phyloP scores from a whole-genome alignment of 1,140 invertebrate genomes.

The Macrobrachium rosenbergii region DNA sequence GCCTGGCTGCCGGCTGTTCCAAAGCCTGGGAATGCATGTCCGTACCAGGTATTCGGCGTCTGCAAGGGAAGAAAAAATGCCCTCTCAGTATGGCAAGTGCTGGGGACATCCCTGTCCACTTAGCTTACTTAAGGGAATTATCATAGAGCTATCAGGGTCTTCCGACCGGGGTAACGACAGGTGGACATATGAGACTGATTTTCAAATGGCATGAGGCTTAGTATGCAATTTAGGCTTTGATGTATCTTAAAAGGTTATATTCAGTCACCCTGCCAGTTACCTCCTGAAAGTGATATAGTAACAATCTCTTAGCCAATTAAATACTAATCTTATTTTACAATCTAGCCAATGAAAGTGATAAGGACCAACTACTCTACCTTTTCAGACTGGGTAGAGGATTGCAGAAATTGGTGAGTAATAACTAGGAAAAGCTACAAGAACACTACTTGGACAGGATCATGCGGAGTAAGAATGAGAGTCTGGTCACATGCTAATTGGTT shows the following conservation, averaged over 20 bases:
- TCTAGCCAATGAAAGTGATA: constrained; percentile 48
- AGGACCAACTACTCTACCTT: constrained; percentile 56
- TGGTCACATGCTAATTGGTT: constrained; percentile 52
- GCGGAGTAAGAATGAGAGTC: constrained; percentile 52
- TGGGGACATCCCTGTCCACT: constrained; percentile 58
- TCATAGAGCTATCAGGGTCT: constrained; percentile 41
- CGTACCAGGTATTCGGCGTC: constrained; percentile 66
- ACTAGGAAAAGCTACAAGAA: constrained; percentile 49
- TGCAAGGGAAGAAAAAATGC: constrained; percentile 66
- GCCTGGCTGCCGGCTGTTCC: constrained; percentile 77
- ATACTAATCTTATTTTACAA: constrained; percentile 37
- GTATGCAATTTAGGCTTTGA: too few relatives aligned
- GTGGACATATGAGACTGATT: constrained; percentile 55
- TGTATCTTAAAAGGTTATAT: too few relatives aligned
- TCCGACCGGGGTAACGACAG: constrained; percentile 58
- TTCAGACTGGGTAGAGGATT: constrained; percentile 38
- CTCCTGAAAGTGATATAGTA: constrained; percentile 54
- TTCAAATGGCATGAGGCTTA: background rate
- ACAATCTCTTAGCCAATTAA: constrained; percentile 37
- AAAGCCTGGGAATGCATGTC: constrained; percentile 66
- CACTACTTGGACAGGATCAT: constrained; percentile 58
- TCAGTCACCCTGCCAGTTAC: constrained; percentile 2
- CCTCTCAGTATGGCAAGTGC: constrained; percentile 64
- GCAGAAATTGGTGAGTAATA: constrained; percentile 50
- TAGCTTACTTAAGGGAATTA: constrained; percentile 58